Evolutionary conservation across 2,888 invertebrate species (phyloP), one percentile per base, ranked within the genome.

Genomic region (Parnassius glacialis): DNA sequence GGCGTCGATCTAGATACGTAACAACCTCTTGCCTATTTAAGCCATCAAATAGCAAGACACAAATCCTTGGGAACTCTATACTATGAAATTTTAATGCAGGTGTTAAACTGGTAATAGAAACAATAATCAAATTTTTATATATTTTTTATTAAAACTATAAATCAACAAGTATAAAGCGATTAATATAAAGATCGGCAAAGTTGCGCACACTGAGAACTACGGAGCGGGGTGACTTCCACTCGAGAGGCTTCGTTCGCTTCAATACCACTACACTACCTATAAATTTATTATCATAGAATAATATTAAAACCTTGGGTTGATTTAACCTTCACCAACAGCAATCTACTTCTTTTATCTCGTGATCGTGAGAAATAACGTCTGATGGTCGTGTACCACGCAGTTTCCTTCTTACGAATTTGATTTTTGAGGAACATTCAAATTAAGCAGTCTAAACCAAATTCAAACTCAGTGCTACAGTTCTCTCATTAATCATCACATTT

Each of bases 141-240:
- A 53, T 74, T 77, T 74, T 76, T 75, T 78, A 76, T 70, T 76
- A 71, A 75, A 78, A 74, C 76, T 77, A 78, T 78, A 73, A 74
- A 76, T 70, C 71, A 77, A 79, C 74, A 69, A 72, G 73, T 78
- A 75, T 74, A 78, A 80, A 77, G 76, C 75, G 61, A 66, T 68
- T 70, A 72, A 74, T 74, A 68, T 61, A 61, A 58, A 56, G 59
- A 57, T 58, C 54, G 61, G 56, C 59, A 61, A 66, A 62, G 61
- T 63, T 64, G 59, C 52, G 59, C 59, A 45, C 20, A 55, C 43
- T 20, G 41, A 52, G 52, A 13, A 41, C 41, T 34, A 52, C 47
- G 54, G 13, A 53, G 48, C 48, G 48, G 12, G 10, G 9, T 48
- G 7, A 13, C 0, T 48, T 13, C 13, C 13, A 13, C 48, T 13